Conservation (phyloP, 2,888 invertebrate genomes). For the Geotrupes spiniger region DNA sequence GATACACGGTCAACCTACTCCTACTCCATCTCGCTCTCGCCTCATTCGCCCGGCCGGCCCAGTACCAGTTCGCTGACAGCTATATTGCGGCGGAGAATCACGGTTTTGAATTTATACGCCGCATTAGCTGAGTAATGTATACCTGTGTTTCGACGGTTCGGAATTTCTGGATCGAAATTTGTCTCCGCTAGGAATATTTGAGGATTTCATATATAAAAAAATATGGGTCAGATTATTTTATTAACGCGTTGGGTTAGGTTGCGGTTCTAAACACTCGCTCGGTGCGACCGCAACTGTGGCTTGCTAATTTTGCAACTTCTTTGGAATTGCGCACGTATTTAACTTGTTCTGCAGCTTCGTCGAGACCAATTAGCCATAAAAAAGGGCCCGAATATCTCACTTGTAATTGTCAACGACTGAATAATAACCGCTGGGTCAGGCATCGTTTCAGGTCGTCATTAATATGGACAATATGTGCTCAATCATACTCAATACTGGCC, state of each 20-base stretch:
- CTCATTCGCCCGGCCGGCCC: too few relatives aligned
- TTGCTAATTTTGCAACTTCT: too few relatives aligned
- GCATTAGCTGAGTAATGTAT: slow-evolving; percentile 1
- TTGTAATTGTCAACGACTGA: slow-evolving; percentile 13
- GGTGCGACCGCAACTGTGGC: too few relatives aligned
- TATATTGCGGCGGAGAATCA: not conserved
- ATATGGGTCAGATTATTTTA: too few relatives aligned
- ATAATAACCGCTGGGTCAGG: slow-evolving; percentile 21
- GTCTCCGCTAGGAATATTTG: too few relatives aligned
- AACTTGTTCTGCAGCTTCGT: not conserved
- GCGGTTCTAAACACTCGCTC: too few relatives aligned
- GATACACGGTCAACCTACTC: too few relatives aligned
- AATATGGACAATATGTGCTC: slow-evolving; percentile 11
- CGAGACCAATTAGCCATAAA: not conserved
- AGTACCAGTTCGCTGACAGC: slow-evolving; percentile 5
- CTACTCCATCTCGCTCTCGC: too few relatives aligned
- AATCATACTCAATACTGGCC: not conserved
- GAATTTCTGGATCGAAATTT: too few relatives aligned
- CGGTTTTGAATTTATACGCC: slow-evolving; percentile 3
- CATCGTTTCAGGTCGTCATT: slow-evolving; percentile 20
- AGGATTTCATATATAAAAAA: too few relatives aligned
- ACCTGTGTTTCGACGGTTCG: not conserved
- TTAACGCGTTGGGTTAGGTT: too few relatives aligned
- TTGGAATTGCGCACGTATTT: slow-evolving; percentile 1
- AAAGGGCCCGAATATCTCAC: not conserved